Evolutionary conservation across 30 jellyfish, hydroid and myxozoan genomes (phyloP), one percentile per base, ranked within the genome.

Genomic region (Chironex yamaguchii): DNA sequence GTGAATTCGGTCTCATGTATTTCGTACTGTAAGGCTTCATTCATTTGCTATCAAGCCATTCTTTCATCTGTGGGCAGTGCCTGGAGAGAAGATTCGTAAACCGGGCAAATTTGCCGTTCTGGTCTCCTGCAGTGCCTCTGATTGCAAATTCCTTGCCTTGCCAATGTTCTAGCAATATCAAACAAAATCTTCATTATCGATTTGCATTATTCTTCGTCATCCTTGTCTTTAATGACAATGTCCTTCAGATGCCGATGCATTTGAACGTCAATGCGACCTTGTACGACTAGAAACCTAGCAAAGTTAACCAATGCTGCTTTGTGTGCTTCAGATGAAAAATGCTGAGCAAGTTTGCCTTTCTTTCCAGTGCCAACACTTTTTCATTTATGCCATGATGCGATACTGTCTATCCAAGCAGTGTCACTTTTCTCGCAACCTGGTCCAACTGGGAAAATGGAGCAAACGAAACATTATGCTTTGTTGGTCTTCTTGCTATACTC

Each of bases 401-500:
- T 34, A 14, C 90, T 73, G 66, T 79, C 83, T 62, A 79, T 63
- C 83, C 83, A 79, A 34, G 83, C 83, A 54, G 54, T 21, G 71
- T 62, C 71, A 11, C 80, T 62, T 34, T 63, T 62, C 83, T 79
- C 90, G 3, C 90, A 82, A 14, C 83, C 90, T 12, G 83, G 88
- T 36, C 88, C 83, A 66, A 71, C 29, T 21, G 83, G 90, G 50
- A 62, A 79, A 62, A 79, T 4, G 26, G 64, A 58, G 90, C 82
- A 79, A 30, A 52, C 53, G n/a, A 78, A 62, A 53, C 58, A 28
- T 11, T 20, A 65, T 65, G 79, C 58, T 26, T 2, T 20, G 28
- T 65, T 25, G 4, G 33, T 49, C 62, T 2, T 20, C 4, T 65
- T 50, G 62, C 62, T 65, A 23, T 26, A 65, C 12, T 65, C 62